Evolutionary conservation across 2,888 invertebrate species (phyloP).

Genomic region (Dorcus parallelipipedus): DNA sequence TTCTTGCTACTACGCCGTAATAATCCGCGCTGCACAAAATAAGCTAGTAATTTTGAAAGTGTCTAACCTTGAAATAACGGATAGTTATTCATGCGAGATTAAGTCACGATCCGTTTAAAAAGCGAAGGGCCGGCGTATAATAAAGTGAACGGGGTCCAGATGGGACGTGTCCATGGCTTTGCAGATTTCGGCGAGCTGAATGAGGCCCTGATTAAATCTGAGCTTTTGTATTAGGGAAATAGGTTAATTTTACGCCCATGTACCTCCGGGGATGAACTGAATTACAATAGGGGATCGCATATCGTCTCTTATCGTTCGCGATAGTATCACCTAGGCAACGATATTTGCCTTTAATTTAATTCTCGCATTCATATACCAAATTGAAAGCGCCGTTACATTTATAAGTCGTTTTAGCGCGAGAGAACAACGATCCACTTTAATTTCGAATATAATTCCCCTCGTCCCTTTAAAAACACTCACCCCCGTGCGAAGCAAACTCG

Average conservation of each 20-base stretch:
- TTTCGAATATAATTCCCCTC: constrained; percentile 18
- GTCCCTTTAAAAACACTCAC: background rate
- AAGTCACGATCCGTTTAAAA: constrained; percentile 10
- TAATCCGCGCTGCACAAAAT: too few relatives aligned
- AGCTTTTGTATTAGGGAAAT: constrained; percentile 47
- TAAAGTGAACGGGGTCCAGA: constrained; percentile 1
- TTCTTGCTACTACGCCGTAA: too few relatives aligned
- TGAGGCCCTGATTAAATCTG: constrained; percentile 43
- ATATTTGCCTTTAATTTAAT: constrained; percentile 41
- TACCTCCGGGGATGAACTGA: constrained; percentile 43
- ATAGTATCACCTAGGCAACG: constrained; percentile 31
- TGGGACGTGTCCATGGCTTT: constrained; percentile 12
- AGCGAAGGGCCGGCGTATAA: constrained; percentile 7
- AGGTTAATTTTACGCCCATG: constrained; percentile 50
- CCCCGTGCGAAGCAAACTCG: constrained; percentile 1
- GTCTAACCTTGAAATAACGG: too few relatives aligned
- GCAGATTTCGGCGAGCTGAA: constrained; percentile 24
- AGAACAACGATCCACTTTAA: constrained; percentile 29
- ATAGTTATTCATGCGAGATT: constrained; percentile 1
- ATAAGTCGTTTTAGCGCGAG: constrained; percentile 25
- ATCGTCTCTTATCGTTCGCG: constrained; percentile 32
- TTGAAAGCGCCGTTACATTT: constrained; percentile 37
- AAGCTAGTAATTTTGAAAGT: too few relatives aligned
- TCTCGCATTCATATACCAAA: constrained; percentile 36
- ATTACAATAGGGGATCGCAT: constrained; percentile 41